Base-by-base conservation (phyloP, 2,797 vertebrate genomes). In the Hipposideros larvatus region DNA sequence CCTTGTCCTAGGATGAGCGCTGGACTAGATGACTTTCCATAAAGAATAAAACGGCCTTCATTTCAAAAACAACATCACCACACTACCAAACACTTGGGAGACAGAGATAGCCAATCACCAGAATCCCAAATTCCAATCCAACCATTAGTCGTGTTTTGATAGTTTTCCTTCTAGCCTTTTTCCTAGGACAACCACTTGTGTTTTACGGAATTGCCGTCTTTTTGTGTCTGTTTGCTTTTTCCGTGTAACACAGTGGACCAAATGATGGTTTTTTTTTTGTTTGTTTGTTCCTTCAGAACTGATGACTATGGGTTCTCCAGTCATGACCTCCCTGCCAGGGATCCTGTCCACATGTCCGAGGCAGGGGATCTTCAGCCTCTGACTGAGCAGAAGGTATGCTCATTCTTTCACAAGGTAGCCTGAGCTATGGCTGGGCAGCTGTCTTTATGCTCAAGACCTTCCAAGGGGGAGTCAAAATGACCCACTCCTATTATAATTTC, bases 271-370 rank as follows among this genome's bases (percentile, higher is more conserved):
- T 11, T 48, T 83, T 34, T 48, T 14, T 57, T 24, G 26, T 43
- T 51, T 48, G 37, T 37, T 37, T 46, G 31, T 13, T 90, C 37
- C 65, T 90, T 90, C 63, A 41, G 63, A 78, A 82, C 9, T 9
- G 59, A 74, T 18, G 55, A 53, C 19, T 8, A 6, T 11, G 31
- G 26, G 53, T 9, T 71, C 90, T 71, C 31, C 8, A 19, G 4
- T 73, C 31, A 11, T 2, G 2, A 28, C 31, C 48, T 86, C 13
- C 11, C 75, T 34, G 24, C 43, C 18, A 7, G n/a, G 51, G 71
- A n/a, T 15, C 16, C 31, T 31, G 34, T n/a, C 19, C 8, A 7
- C 6, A 1, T 0, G 59, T 37, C 51, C 0, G 1, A 16, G 79
- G 28, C 53, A 61, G 79, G n/a, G 18, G 41, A 74, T 19, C 16